phyloP scores from a whole-genome alignment of 2,797 vertebrate species.

The Chrysocyon brachyurus region DNA sequence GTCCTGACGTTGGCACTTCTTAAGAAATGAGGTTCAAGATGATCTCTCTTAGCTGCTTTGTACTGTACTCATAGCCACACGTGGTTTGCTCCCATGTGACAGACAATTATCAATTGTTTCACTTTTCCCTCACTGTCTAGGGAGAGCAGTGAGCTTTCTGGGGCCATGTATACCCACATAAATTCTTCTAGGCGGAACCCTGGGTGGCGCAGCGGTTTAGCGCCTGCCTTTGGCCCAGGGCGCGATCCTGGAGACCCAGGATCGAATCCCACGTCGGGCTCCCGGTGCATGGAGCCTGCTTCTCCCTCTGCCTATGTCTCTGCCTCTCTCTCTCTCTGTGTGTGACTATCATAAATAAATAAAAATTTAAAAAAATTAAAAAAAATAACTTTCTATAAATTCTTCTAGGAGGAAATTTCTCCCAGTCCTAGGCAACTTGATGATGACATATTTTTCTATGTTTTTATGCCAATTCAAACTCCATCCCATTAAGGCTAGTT shows the following conservation, averaged over 20 bases:
- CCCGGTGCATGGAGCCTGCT: too few relatives aligned
- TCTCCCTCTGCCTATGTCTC: too few relatives aligned
- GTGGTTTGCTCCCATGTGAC: not conserved
- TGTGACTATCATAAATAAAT: too few relatives aligned
- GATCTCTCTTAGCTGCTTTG: not conserved
- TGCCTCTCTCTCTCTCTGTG: too few relatives aligned
- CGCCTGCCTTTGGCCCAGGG: too few relatives aligned
- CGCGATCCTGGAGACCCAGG: too few relatives aligned
- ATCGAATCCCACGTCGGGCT: too few relatives aligned
- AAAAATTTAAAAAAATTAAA: too few relatives aligned
- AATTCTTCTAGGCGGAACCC: not conserved
- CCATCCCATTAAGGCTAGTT: not conserved
- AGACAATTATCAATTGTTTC: not conserved
- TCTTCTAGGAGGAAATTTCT: not conserved
- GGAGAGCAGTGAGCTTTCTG: not conserved
- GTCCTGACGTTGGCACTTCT: not conserved
- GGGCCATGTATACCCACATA: not conserved
- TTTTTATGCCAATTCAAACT: slow-evolving; percentile 28
- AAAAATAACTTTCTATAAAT: not conserved
- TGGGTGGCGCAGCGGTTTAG: too few relatives aligned
- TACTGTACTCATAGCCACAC: not conserved
- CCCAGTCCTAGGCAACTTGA: not conserved
- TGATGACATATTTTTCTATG: not conserved
- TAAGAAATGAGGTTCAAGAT: not conserved
- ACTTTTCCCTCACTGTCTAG: not conserved